Base-by-base conservation (phyloP, 2,113 vertebrate species). In the Rhinogobius similis region DNA sequence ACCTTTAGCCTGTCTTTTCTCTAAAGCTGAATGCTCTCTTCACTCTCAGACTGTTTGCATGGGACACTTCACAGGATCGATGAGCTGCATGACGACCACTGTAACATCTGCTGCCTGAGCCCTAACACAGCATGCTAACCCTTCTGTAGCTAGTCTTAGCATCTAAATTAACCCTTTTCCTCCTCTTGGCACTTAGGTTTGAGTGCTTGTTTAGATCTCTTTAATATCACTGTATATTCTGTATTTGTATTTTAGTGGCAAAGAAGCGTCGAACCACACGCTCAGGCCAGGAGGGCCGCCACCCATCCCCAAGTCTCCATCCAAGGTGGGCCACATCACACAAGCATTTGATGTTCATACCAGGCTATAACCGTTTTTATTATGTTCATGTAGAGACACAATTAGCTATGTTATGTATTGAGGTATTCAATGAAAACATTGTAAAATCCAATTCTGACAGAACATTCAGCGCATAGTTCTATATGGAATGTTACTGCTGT, bases 251-350 rank as follows among this genome's bases (percentile, higher is more conserved):
- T 62, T 65, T 86, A 87, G 91, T 83, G 84, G 29, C 2, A 94
- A 91, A 75, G 91, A 92, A 65, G 91, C 90, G 72, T 89, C 94
- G 79, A 97, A 99, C 92, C 96, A 98, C 20, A 96, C 91, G 0
- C 94, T 81, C 53, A 91, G 94, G 0, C 94, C 95, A 13, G 94
- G 91, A 86, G 94, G 93, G 58, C 89, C 90, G 1, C 92, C 92
- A 24, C 82, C 94, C 70, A 94, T 98, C 83, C 96, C 96, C 68
- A 99, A 96, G 89, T 99, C 97, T 77, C 96, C 96, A 0, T 98
- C 97, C 87, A 97, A 98, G 96, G 97, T 98, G 94, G 39, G 68
- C 70, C 16, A 11, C 6, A 16, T 5, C 8, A 1, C 13, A 10
- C 9, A 9, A 24, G 21, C 67, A 10, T 10, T 23, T 21, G 7